Conservation (phyloP, 2,797 vertebrate genomes). For the Mallotus villosus region DNA sequence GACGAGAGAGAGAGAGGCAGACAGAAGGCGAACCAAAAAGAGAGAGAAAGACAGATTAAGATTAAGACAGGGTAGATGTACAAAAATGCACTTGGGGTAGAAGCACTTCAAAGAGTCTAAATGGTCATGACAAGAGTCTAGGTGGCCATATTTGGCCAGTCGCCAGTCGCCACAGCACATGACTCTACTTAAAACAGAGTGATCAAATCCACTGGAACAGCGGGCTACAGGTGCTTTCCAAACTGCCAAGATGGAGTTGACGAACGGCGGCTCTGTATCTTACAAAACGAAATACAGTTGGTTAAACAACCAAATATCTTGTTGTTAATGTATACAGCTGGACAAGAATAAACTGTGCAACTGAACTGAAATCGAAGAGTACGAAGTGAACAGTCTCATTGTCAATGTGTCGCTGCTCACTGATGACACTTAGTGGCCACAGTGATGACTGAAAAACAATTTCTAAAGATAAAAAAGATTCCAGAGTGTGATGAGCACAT, state of each 20-base stretch:
- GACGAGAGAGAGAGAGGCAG: background rate
- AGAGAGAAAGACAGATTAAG: background rate
- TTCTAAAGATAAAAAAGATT: background rate
- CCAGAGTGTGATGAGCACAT: constrained; percentile 2
- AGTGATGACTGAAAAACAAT: background rate
- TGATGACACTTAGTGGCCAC: constrained; percentile 51
- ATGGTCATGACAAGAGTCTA: background rate
- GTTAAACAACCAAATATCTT: no score
- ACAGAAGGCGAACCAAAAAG: background rate
- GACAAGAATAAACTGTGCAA: background rate
- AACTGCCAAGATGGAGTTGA: background rate
- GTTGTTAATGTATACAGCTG: background rate
- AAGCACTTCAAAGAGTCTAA: background rate
- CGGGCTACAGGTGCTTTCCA: background rate
- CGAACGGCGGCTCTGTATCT: background rate
- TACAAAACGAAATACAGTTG: background rate
- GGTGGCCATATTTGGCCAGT: background rate
- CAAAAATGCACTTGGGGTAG: background rate
- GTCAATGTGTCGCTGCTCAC: constrained; percentile 33
- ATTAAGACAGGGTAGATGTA: background rate
- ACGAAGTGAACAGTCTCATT: background rate
- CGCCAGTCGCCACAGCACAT: background rate
- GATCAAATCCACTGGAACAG: background rate
- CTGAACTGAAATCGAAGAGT: background rate
- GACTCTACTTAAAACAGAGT: background rate